phyloP scores from a whole-genome alignment of 2,797 vertebrate genomes.

The Meda fulgida region DNA sequence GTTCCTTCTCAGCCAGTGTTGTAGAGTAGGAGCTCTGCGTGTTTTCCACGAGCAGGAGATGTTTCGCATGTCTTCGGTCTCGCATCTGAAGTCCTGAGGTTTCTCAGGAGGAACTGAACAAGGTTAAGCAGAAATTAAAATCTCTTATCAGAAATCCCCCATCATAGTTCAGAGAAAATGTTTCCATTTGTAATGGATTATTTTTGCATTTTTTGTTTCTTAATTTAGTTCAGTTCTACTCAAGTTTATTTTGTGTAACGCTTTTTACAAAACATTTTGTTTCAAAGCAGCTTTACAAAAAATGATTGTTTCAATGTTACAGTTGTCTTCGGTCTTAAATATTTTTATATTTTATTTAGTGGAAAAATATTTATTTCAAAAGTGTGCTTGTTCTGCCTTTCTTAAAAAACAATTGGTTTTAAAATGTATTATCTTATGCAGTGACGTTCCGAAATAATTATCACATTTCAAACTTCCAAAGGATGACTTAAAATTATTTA shows the following conservation, averaged over 20 bases:
- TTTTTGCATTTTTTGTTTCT: not conserved
- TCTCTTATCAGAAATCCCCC: not conserved
- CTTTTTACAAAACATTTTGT: not conserved
- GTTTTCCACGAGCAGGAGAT: constrained; percentile 66
- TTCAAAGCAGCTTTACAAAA: too few species aligned
- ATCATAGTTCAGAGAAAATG: not conserved
- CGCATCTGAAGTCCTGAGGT: constrained; percentile 67
- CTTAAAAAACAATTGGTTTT: not conserved
- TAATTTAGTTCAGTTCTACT: not conserved
- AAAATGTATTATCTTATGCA: not conserved
- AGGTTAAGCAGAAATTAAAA: constrained; percentile 16
- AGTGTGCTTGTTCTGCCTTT: not conserved
- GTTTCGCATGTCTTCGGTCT: constrained; percentile 61
- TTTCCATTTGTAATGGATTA: not conserved
- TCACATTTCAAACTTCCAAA: not conserved
- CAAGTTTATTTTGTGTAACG: not conserved
- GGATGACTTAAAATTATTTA: not conserved
- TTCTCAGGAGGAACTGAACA: constrained; percentile 69
- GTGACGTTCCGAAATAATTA: not conserved
- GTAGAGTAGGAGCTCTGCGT: constrained; percentile 9
- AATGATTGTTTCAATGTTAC: not conserved
- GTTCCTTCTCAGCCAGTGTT: not conserved
- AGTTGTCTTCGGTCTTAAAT: not conserved
- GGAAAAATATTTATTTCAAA: not conserved
- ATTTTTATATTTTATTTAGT: not conserved